A percentile compares a stretch with the other conserved stretches of the same genome.
Conservation (phyloP, 2,797 vertebrate species). For the Diceros bicornis region DNA sequence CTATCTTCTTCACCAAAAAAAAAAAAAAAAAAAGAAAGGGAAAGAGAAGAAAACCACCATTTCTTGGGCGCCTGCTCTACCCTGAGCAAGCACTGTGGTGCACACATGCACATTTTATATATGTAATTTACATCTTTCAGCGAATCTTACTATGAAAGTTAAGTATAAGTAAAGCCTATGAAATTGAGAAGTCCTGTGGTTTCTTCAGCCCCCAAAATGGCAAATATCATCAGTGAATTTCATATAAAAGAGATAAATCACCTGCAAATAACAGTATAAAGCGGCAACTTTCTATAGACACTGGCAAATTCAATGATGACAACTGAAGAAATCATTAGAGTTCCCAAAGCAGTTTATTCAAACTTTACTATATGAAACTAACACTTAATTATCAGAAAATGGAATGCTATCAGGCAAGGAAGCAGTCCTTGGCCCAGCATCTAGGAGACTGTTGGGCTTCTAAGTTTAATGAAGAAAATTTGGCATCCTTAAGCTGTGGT, state of each 20-base stretch:
- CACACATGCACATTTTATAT: neutral
- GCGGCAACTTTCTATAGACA: neutral
- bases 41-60: neutral
- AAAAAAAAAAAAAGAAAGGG: too few species aligned
- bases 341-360: neutral
- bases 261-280: neutral
- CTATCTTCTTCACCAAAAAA: too few species aligned
- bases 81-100: neutral
- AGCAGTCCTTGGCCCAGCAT: neutral
- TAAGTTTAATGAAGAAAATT: neutral
- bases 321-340: neutral
- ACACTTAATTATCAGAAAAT: constrained; percentile 33
- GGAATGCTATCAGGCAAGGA: neutral
- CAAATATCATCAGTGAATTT: neutral
- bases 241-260: neutral
- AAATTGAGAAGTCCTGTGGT: neutral
- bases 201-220: neutral
- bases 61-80: neutral
- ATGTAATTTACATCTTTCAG: neutral
- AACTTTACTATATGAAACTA: neutral
- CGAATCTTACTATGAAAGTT: neutral
- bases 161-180: neutral
- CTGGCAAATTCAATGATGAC: neutral
- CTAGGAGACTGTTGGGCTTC: neutral
- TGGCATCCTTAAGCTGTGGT: neutral